phyloP scores from a whole-genome alignment of 2,888 invertebrate species.

The Tillus elongatus region DNA sequence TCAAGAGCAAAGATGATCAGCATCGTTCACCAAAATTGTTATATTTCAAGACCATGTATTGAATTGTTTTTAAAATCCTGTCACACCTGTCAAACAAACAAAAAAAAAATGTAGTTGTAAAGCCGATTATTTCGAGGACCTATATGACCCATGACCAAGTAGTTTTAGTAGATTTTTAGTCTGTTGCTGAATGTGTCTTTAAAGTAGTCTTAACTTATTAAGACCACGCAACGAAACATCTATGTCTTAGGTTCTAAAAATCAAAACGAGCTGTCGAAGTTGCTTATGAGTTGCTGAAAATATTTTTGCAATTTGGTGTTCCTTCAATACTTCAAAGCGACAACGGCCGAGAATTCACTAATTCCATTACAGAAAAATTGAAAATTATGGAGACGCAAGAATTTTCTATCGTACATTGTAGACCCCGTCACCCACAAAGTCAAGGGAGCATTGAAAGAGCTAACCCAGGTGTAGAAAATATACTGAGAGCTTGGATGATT shows the following conservation, averaged over 20 bases:
- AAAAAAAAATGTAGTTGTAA: too few relatives aligned
- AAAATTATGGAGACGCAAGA: too few relatives aligned
- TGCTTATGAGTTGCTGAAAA: conserved; percentile 5
- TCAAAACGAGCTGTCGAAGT: conserved; percentile 5
- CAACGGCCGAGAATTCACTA: conserved; percentile 5
- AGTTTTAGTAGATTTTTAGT: conserved; percentile 1
- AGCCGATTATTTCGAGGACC: not conserved
- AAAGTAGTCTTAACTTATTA: conserved; percentile 5
- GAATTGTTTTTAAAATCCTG: too few relatives aligned
- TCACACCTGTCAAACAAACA: too few relatives aligned
- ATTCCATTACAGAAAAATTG: not conserved
- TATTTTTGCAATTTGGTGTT: not conserved
- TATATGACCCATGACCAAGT: not conserved
- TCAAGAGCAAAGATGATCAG: too few relatives aligned
- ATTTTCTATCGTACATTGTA: not conserved
- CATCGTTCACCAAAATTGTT: too few relatives aligned
- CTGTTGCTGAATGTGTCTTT: not conserved
- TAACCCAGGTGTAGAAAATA: too few relatives aligned
- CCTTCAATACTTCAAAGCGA: not conserved
- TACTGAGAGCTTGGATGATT: not conserved
- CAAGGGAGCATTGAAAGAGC: conserved; percentile 1
- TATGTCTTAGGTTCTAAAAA: conserved; percentile 5
- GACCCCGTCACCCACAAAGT: not conserved
- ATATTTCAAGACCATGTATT: too few relatives aligned
- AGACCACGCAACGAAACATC: conserved; percentile 6